Conservation (phyloP, 2,888 invertebrate species). For the Drosophila ustulata region DNA sequence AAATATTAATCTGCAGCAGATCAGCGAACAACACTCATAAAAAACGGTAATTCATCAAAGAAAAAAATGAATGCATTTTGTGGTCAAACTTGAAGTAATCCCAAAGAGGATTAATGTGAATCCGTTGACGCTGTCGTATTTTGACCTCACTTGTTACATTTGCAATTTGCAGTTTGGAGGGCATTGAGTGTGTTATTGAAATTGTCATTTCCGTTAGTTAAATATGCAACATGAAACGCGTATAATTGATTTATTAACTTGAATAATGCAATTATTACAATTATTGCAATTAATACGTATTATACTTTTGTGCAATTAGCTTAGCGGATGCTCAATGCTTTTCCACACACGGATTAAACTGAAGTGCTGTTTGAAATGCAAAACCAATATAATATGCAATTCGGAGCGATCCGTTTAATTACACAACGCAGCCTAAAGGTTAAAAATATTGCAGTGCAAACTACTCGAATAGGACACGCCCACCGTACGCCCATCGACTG, state of each 20-base stretch:
- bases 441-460: slow-evolving; percentile 7
- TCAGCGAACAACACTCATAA: too few relatives aligned
- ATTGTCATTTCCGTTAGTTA: background rate
- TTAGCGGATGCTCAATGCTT: background rate
- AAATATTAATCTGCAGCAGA: too few relatives aligned
- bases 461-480: slow-evolving; percentile 6
- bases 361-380: background rate
- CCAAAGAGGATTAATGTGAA: background rate
- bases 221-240: too few relatives aligned
- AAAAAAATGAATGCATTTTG: background rate
- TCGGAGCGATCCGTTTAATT: slow-evolving; percentile 16
- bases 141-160: background rate
- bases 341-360: too few relatives aligned
- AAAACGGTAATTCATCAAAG: background rate
- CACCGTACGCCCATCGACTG: slow-evolving; percentile 10
- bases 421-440: slow-evolving; percentile 6
- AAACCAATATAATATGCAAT: background rate
- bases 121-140: background rate
- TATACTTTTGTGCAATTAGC: background rate
- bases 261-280: background rate
- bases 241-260: background rate
- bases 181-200: background rate
- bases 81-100: background rate
- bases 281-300: background rate
- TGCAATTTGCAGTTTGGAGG: background rate